These are phyloP conservation scores for Zygogramma bicolorata DNA, from an alignment of 2,888 invertebrate genomes.

Conservation along the genomic window DNA sequence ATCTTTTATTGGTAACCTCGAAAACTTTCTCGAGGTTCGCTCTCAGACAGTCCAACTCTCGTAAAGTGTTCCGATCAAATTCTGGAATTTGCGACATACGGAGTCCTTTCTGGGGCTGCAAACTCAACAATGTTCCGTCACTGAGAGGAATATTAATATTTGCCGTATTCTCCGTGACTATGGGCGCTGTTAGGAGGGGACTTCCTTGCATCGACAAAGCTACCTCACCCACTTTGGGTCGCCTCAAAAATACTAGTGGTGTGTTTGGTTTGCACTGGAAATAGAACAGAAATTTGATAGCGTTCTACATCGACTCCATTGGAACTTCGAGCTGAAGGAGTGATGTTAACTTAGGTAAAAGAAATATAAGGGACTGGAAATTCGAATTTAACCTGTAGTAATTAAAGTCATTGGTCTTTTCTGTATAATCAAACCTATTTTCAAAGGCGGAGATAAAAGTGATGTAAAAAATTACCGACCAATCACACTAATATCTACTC, in stretches of 20 bases:
- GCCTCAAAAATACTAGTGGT: constrained; percentile 72
- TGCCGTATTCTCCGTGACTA: constrained; percentile 69
- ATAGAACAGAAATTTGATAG: constrained; percentile 16
- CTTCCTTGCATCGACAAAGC: constrained; percentile 78
- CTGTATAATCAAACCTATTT: too few relatives aligned
- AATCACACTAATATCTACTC: too few relatives aligned
- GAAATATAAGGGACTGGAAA: too few relatives aligned
- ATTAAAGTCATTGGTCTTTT: background rate
- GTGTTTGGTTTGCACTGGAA: constrained; percentile 71
- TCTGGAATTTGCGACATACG: constrained; percentile 65
- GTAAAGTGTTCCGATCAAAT: constrained; percentile 64
- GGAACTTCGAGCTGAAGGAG: too few relatives aligned
- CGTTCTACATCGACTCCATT: too few relatives aligned
- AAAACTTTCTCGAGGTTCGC: constrained; percentile 24
- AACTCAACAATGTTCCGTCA: constrained; percentile 74
- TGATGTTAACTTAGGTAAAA: too few relatives aligned
- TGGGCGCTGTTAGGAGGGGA: constrained; percentile 72
- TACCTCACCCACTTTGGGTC: constrained; percentile 75
- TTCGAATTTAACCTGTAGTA: background rate
- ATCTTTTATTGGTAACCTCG: constrained; percentile 10
- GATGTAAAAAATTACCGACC: too few relatives aligned
- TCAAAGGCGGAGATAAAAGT: too few relatives aligned
- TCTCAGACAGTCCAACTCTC: constrained; percentile 62
- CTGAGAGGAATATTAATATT: constrained; percentile 77
- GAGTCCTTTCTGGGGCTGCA: constrained; percentile 71